Evolutionary conservation across 1,140 invertebrate species (phyloP).

Genomic region (Cotesia glomerata): DNA sequence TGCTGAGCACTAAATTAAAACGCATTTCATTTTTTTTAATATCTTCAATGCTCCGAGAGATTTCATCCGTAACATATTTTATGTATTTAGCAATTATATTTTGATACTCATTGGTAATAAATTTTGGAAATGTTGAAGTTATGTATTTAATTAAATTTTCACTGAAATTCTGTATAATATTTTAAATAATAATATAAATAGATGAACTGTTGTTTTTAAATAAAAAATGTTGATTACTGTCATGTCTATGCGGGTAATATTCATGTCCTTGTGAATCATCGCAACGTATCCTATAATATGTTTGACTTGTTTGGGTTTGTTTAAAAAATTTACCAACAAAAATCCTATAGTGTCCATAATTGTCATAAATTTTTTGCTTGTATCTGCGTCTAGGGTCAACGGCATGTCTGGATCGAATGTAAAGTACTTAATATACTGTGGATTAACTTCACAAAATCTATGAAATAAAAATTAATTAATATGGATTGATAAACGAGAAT

Average conservation of each 20-base stretch:
- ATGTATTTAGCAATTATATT: constrained; percentile 39
- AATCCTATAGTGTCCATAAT: constrained; percentile 45
- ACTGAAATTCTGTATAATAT: constrained; percentile 37
- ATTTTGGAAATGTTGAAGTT: constrained; percentile 29
- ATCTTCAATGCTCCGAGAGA: constrained; percentile 39
- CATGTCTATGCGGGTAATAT: constrained; percentile 37
- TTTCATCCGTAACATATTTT: constrained; percentile 39
- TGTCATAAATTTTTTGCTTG: constrained; percentile 37
- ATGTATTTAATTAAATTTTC: constrained; percentile 39
- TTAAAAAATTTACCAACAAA: constrained; percentile 43
- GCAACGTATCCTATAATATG: constrained; percentile 44
- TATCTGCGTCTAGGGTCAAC: constrained; percentile 34
- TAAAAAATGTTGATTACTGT: constrained; percentile 33
- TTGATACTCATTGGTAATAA: constrained; percentile 35
- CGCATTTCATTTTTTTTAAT: constrained; percentile 35
- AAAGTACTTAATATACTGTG: constrained; percentile 43
- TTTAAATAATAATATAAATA: constrained; percentile 5
- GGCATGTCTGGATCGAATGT: constrained; percentile 34
- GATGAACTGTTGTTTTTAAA: constrained; percentile 15
- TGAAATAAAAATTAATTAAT: constrained; percentile 11
- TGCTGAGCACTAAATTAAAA: neutral
- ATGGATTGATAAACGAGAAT: neutral
- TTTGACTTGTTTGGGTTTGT: constrained; percentile 41
- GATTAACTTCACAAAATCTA: constrained; percentile 42
- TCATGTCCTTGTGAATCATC: constrained; percentile 51